These are phyloP conservation scores for Lithophane semibrunnea DNA, from an alignment of 2,888 invertebrate genomes.

Conservation along the genomic window DNA sequence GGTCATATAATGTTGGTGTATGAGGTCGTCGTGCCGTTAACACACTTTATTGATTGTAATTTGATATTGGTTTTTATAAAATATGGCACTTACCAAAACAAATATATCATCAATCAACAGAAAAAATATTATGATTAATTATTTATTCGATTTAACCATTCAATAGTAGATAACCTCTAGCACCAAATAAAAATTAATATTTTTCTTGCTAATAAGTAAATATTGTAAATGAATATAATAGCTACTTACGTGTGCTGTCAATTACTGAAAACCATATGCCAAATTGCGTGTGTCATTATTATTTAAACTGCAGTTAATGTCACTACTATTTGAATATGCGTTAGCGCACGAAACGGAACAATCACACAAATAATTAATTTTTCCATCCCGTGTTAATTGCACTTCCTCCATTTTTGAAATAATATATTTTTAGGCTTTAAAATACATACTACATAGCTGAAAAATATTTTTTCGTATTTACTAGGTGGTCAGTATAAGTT, in stretches of 20 bases:
- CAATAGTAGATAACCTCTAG: slow-evolving; percentile 38
- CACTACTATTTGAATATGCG: slow-evolving; percentile 13
- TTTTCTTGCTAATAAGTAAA: slow-evolving; percentile 8
- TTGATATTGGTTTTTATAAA: slow-evolving; percentile 51
- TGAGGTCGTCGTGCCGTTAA: slow-evolving; percentile 55
- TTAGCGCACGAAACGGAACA: slow-evolving; percentile 29
- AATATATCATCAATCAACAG: slow-evolving; percentile 33
- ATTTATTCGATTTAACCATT: slow-evolving; percentile 30
- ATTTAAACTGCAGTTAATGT: slow-evolving; percentile 31
- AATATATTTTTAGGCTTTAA: not conserved
- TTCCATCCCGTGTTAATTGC: slow-evolving; percentile 10
- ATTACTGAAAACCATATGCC: slow-evolving; percentile 46
- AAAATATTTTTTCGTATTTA: slow-evolving; percentile 13
- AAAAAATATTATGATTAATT: slow-evolving; percentile 43
- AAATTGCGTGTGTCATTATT: slow-evolving; percentile 39
- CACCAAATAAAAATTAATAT: slow-evolving; percentile 32
- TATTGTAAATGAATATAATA: slow-evolving; percentile 28
- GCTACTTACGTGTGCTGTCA: slow-evolving; percentile 59
- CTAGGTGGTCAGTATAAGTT: slow-evolving; percentile 34
- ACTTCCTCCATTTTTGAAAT: slow-evolving; percentile 26
- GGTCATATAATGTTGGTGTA: slow-evolving; percentile 26
- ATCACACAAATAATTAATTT: slow-evolving; percentile 31
- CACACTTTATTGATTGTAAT: slow-evolving; percentile 47
- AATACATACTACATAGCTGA: not conserved
- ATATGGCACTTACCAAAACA: slow-evolving; percentile 38